Conservation (phyloP, 2,113 vertebrate genomes). For the Coregonus clupeaformis region DNA sequence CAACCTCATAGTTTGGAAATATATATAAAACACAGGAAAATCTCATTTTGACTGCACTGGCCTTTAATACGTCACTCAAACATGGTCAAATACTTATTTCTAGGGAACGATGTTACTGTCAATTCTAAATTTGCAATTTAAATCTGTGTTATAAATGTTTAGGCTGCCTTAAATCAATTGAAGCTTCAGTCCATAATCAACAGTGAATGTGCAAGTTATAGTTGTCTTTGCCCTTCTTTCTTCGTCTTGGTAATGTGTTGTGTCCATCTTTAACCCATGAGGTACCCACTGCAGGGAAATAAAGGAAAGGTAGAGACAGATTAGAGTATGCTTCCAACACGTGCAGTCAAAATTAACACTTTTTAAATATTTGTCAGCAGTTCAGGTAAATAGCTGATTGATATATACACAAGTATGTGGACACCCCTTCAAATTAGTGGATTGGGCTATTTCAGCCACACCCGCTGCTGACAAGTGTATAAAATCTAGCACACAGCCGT, state of each 20-base stretch:
- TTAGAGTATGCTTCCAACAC: neutral
- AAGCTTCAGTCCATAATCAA: neutral
- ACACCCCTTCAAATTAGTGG: too few relatives aligned
- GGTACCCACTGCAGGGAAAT: slow-evolving; percentile 84
- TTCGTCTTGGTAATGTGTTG: neutral
- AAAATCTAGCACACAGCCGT: too few relatives aligned
- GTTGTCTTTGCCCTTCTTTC: slow-evolving; percentile 9
- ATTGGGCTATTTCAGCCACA: too few relatives aligned
- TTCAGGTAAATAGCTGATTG: too few relatives aligned
- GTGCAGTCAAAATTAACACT: neutral
- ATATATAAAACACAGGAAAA: too few relatives aligned
- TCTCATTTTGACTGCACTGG: neutral
- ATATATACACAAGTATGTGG: too few relatives aligned
- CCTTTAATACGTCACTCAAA: neutral
- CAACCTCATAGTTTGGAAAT: too few relatives aligned
- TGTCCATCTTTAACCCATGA: slow-evolving; percentile 83
- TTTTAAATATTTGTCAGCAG: neutral
- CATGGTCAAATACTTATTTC: neutral
- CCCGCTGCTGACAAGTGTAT: too few relatives aligned
- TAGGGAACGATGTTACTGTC: neutral
- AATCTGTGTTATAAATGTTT: slow-evolving; percentile 42
- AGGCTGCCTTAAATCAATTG: slow-evolving; percentile 9
- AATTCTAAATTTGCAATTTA: neutral
- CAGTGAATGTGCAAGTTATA: neutral
- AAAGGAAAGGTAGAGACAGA: slow-evolving; percentile 11